Percentiles rank a stretch among this genome's conserved stretches.
phyloP scores from a whole-genome alignment of 30 jellyfish, hydroid and myxozoan genomes.

The Kudoa iwatai region DNA sequence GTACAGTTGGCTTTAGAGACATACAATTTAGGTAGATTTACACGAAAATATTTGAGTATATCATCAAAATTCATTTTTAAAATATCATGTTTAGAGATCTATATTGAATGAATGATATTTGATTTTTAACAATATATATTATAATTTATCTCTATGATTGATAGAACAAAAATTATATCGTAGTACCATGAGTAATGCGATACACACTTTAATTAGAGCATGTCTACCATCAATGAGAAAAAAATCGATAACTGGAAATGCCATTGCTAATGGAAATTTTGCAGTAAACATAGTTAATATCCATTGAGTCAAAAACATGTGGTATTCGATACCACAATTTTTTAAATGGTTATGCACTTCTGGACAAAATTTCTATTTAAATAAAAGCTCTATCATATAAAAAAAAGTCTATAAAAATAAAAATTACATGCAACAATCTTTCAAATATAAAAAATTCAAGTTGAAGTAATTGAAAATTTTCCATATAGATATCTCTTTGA shows the following conservation, averaged over 20 bases:
- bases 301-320: conserved; percentile 87
- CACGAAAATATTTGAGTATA: conserved; percentile 21
- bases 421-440: conserved; percentile 20
- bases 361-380: conserved; percentile 22
- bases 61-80: conserved; percentile 23
- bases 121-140: no score
- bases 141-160: no score
- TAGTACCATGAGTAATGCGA: no score
- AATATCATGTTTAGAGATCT: conserved; percentile 20
- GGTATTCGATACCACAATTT: conserved; percentile 16
- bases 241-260: conserved; percentile 18
- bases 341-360: conserved; percentile 19
- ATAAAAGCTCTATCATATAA: no score
- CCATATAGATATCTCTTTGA: conserved; percentile 22
- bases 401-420: no score
- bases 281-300: conserved; percentile 44
- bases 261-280: conserved; percentile 44
- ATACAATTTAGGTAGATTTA: conserved; percentile 24
- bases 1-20: conserved; percentile 8
- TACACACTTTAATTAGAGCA: no score
- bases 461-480: conserved; percentile 17
- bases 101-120: background rate
- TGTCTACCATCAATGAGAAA: conserved; percentile 31
- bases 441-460: conserved; percentile 21
- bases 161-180: no score